Evolutionary conservation across 1,140 invertebrate genomes (phyloP), one percentile per base, ranked within the genome.

Genomic region (Drosophila truncata): DNA sequence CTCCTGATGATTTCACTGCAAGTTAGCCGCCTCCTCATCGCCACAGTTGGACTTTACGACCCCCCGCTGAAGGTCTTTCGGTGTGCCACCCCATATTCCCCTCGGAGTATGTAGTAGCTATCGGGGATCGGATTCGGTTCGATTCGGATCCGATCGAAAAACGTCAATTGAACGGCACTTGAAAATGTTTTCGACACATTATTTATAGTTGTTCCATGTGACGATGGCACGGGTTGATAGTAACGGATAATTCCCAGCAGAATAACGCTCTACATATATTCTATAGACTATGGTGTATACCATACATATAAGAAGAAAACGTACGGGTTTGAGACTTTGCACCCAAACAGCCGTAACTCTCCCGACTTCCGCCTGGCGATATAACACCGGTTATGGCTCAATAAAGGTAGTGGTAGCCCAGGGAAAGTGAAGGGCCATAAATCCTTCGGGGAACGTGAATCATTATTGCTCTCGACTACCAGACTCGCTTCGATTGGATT

Each of bases 171-270:
- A 27, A 8, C 16, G 44, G 31, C 66, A 73, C 70, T 73, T 73
- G 70, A 73, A 60, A 72, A 42, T 73, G 69, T 72, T 72, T 60
- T 41, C 35, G 29, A 72, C 27, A 31, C 54, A 72, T 72, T 72
- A 72, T 72, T 72, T 72, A 72, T 72, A 72, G 70, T 23, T 72
- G 54, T 73, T 73, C 9, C 35, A 60, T 16, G n/a, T 49, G 54
- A 60, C 52, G 69, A 72, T 72, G 67, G 39, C 27, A 55, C 31
- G 27, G 54, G 42, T 59, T 73, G 70, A 73, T 73, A 72, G 10
- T 46, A 23, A 29, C 67, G 70, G 70, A 73, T 73, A 73, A 72
- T 73, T 73, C 70, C 70, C 54, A 35, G 23, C 46, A 64, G 29
- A 14, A 27, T 29, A 18, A 1, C 14, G 5, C 6, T 41, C 18